phyloP scores from a whole-genome alignment of 1,140 invertebrate genomes.

The Ceratoteleas bidentatus region DNA sequence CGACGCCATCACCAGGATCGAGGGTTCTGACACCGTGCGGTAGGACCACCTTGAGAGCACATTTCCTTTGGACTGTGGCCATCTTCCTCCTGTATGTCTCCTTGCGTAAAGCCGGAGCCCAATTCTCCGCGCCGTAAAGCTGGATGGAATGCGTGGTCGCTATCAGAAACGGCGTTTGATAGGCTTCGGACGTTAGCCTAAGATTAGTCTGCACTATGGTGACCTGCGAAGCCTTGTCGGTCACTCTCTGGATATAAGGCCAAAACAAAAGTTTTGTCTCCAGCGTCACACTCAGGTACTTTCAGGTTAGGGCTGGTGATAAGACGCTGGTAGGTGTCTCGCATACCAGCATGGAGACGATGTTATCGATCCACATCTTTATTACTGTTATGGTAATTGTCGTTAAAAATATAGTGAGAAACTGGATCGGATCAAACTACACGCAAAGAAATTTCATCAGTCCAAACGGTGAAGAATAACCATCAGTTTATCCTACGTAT shows the following conservation, averaged over 20 bases:
- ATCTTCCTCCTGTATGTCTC: slow-evolving; percentile 44
- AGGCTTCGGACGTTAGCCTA: no score
- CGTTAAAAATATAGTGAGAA: no score
- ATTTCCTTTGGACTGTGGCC: slow-evolving; percentile 46
- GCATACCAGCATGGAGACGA: no score
- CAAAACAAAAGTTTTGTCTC: slow-evolving; percentile 44
- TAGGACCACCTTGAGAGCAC: slow-evolving; percentile 52
- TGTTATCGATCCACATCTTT: no score
- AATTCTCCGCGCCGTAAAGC: slow-evolving; percentile 62
- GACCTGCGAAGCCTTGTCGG: slow-evolving; percentile 31
- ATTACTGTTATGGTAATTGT: no score
- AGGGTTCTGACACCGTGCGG: slow-evolving; percentile 50
- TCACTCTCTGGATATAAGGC: slow-evolving; percentile 35
- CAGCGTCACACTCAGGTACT: slow-evolving; percentile 30
- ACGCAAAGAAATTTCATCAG: no score
- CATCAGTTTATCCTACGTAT: no score
- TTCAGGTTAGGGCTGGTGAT: no score
- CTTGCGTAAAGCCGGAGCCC: slow-evolving; percentile 36
- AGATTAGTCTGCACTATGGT: slow-evolving; percentile 44
- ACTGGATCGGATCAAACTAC: no score
- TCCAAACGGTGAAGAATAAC: no score
- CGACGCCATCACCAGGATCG: slow-evolving; percentile 53
- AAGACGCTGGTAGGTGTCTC: no score
- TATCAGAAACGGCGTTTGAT: no score
- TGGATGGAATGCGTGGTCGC: slow-evolving; percentile 52